These are phyloP conservation scores for Odontomachus brunneus DNA, from an alignment of 1,140 invertebrate species.

Conservation along the genomic window DNA sequence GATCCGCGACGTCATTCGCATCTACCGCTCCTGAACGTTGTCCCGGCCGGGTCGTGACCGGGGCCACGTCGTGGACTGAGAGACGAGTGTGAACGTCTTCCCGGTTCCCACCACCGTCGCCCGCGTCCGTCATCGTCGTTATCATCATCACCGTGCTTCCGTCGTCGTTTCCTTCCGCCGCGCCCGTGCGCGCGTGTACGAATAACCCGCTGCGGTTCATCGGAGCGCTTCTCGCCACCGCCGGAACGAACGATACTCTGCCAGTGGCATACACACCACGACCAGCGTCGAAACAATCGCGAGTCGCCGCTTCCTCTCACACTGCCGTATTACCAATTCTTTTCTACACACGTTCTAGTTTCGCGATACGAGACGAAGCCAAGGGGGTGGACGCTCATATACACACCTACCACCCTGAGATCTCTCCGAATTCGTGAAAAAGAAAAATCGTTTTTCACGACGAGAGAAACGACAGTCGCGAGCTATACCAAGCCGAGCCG, in stretches of 20 bases:
- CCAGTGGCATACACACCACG: too few species aligned
- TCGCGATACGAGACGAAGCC: constrained; percentile 2
- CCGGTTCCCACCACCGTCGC: constrained; percentile 20
- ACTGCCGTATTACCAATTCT: constrained; percentile 22
- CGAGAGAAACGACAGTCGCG: too few species aligned
- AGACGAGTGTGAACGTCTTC: constrained; percentile 30
- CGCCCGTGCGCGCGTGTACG: neutral
- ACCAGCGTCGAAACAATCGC: neutral
- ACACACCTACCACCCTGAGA: too few species aligned
- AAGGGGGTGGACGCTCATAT: neutral
- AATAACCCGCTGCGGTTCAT: constrained; percentile 37
- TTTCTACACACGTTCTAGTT: constrained; percentile 6
- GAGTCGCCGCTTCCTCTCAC: constrained; percentile 2
- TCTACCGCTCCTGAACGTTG: constrained; percentile 93
- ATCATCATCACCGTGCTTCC: constrained; percentile 41
- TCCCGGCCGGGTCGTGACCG: neutral
- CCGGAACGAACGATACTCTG: constrained; percentile 5
- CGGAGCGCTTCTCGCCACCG: constrained; percentile 12
- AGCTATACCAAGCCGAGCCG: too few species aligned
- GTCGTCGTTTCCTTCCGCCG: constrained; percentile 53
- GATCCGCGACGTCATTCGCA: constrained; percentile 97
- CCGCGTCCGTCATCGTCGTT: neutral
- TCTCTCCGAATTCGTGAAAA: too few species aligned
- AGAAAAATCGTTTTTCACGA: too few species aligned
- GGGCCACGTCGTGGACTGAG: neutral